These are phyloP conservation scores for Protobothrops flavoviridis DNA, from an alignment of 2,113 vertebrate genomes.

Conservation along the genomic window DNA sequence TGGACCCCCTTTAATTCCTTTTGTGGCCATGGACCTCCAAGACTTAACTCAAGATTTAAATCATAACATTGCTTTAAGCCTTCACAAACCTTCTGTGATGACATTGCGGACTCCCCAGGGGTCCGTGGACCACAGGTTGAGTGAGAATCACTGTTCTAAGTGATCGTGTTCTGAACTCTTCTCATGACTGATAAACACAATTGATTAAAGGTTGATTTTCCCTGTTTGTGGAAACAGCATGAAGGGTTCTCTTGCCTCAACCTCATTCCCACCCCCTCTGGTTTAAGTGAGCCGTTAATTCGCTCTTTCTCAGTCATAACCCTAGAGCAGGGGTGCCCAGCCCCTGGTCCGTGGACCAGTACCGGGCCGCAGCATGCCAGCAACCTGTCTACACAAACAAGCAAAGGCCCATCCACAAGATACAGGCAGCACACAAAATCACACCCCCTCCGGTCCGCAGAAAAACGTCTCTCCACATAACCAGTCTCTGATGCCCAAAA, in stretches of 20 bases:
- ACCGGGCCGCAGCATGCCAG: too few species aligned
- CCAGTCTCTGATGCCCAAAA: too few species aligned
- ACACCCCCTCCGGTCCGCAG: too few species aligned
- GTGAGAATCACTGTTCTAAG: not conserved
- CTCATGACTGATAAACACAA: not conserved
- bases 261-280: not conserved
- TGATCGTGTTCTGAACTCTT: not conserved
- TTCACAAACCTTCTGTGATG: not conserved
- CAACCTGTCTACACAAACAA: too few species aligned
- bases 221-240: not conserved
- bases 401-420: too few species aligned
- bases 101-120: not conserved
- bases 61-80: not conserved
- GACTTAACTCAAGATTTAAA: not conserved
- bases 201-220: not conserved
- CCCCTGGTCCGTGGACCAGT: too few species aligned
- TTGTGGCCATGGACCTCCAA: not conserved
- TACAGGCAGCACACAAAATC: too few species aligned
- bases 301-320: not conserved
- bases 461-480: too few species aligned
- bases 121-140: not conserved
- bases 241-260: not conserved
- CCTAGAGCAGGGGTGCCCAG: not conserved
- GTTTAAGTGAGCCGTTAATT: not conserved
- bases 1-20: not conserved